Evolutionary conservation across 2,888 invertebrate genomes (phyloP), one percentile per base, ranked within the genome.

Genomic region (Clanis bilineata): DNA sequence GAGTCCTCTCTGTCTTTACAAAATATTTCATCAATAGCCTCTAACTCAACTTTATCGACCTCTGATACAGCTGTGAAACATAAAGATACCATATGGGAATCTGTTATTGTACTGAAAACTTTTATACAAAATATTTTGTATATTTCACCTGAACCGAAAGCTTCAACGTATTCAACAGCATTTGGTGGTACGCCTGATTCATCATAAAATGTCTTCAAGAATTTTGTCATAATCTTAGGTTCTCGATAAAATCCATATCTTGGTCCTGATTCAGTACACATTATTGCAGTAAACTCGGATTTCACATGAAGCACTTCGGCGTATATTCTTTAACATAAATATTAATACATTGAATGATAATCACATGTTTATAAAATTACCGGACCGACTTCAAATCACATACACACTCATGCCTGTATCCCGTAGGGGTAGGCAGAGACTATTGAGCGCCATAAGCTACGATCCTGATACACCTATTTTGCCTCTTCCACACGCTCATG

Each of bases 1-100:
- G 94, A 93, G n/a, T 92, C 90, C 0, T 92, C 88, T 51, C 93
- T 83, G 32, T 85, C 82, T 38, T 82, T 73, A 71, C 93, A 93
- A 73, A 94, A 93, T 2, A 94, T 88, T 62, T 93, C 86, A 43
- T 93, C 89, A 59, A 95, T 88, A 5, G 93, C 91, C 72, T 94
- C 92, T 25, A 94, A 82, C 76, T 95, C 95, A 63, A 93, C 90
- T 51, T 94, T 94, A 74, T 95, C 95, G 18, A 94, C 93, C 7
- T 92, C 83, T 41, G 79, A 93, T 7, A 94, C 93, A 58, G 73
- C 82, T 79, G 64, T 18, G 15, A 32, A 1, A 10, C 6, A 55
- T 45, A 3, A 25, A 56, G 44, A 28, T 45, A 55, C 12, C 38
- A 38, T 41, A 61, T 22, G 10, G n/a, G n/a, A n/a, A n/a, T n/a